Conservation (phyloP, 2,888 invertebrate genomes). For the Drosophila gaucha region DNA sequence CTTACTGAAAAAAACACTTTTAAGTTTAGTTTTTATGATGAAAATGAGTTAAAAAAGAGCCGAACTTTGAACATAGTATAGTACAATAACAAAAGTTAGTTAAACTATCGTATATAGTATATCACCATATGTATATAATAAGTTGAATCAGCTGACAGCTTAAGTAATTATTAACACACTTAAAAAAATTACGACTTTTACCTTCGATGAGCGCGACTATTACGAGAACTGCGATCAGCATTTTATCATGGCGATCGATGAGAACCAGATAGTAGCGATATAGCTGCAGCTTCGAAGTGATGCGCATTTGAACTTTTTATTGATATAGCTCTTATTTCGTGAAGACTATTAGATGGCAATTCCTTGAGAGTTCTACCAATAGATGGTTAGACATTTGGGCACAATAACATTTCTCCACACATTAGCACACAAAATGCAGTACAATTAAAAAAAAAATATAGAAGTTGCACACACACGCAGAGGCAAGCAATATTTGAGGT, state of each 20-base stretch:
- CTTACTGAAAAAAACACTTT: too few relatives aligned
- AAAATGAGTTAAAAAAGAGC: too few relatives aligned
- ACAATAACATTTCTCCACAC: conserved; percentile 10
- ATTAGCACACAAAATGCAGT: conserved; percentile 31
- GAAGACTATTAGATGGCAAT: not conserved
- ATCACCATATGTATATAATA: too few relatives aligned
- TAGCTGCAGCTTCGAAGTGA: conserved; percentile 61
- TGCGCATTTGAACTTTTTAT: conserved; percentile 46
- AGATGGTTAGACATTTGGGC: conserved; percentile 31
- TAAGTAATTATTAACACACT: not conserved
- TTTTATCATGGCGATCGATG: conserved; percentile 78
- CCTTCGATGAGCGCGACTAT: conserved; percentile 78
- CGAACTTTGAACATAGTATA: too few relatives aligned
- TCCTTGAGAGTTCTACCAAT: conserved; percentile 26
- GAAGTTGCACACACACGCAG: conserved; percentile 1
- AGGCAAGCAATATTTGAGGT: not conserved
- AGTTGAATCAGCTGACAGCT: too few relatives aligned
- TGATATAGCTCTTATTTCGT: not conserved
- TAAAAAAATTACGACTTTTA: conserved; percentile 61
- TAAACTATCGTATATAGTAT: too few relatives aligned
- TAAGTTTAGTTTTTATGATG: too few relatives aligned
- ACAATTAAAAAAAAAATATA: conserved; percentile 20
- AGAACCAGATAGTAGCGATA: conserved; percentile 59
- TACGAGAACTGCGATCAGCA: conserved; percentile 79
- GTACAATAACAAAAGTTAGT: too few relatives aligned